phyloP scores from a whole-genome alignment of 1,140 invertebrate genomes.

The Chelonus insularis region DNA sequence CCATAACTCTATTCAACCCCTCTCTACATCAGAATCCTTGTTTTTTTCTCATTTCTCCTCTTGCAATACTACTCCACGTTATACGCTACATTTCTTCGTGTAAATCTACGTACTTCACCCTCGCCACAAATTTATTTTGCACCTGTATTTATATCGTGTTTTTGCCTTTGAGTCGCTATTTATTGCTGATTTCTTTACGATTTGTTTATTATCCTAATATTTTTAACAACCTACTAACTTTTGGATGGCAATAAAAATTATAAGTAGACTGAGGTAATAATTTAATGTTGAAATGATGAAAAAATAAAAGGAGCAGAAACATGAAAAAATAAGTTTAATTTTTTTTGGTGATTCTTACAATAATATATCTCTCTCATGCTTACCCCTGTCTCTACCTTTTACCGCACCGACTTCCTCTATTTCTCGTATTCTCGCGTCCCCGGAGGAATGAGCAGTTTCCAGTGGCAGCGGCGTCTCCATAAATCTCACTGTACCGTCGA shows the following conservation, averaged over 20 bases:
- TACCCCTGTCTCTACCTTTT: neutral
- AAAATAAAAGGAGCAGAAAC: too few relatives aligned
- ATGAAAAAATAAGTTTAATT: too few relatives aligned
- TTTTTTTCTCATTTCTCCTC: neutral
- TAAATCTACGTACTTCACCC: too few relatives aligned
- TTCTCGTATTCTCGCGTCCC: conserved; percentile 6
- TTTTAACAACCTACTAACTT: too few relatives aligned
- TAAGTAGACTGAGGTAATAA: too few relatives aligned
- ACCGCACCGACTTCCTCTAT: neutral
- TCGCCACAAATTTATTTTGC: too few relatives aligned
- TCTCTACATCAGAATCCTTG: conserved; percentile 2
- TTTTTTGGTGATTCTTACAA: neutral
- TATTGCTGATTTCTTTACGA: too few relatives aligned
- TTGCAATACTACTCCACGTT: neutral
- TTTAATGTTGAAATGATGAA: too few relatives aligned
- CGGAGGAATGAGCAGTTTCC: conserved; percentile 19
- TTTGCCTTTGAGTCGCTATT: too few relatives aligned
- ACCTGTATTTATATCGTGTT: too few relatives aligned
- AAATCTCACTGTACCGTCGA: conserved; percentile 59
- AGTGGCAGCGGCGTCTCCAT: conserved; percentile 49
- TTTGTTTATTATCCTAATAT: too few relatives aligned
- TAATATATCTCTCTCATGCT: conserved; percentile 7
- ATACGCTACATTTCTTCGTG: neutral
- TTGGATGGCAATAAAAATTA: too few relatives aligned
- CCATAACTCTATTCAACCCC: conserved; percentile 40